A percentile compares a stretch with the other conserved stretches of the same genome.
phyloP scores from a whole-genome alignment of 2,888 invertebrate species.

The Dorcus parallelipipedus region DNA sequence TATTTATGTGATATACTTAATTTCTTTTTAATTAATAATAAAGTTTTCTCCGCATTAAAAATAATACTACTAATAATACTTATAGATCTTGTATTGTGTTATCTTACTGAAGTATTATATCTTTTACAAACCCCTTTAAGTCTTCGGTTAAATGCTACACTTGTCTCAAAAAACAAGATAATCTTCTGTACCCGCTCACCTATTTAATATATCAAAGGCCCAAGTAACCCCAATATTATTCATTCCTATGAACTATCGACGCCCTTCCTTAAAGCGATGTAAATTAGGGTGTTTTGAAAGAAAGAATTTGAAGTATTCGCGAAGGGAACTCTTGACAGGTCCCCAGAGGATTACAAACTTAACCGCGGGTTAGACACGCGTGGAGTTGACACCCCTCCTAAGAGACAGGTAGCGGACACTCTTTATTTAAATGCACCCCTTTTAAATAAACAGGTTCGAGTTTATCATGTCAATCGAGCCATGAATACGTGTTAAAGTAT shows the following conservation, averaged over 20 bases:
- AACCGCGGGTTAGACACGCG: slow-evolving; percentile 31
- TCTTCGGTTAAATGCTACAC: slow-evolving; percentile 14
- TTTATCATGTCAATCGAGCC: slow-evolving; percentile 21
- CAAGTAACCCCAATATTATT: slow-evolving; percentile 18
- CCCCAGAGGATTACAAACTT: slow-evolving; percentile 32
- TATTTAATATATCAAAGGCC: slow-evolving; percentile 17
- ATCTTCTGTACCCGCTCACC: slow-evolving; percentile 20
- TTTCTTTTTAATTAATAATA: no score
- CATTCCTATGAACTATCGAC: background rate
- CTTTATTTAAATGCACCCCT: slow-evolving; percentile 28
- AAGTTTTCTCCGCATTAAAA: no score
- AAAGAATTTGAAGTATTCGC: slow-evolving; percentile 34
- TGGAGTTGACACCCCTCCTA: slow-evolving; percentile 11
- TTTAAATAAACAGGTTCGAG: slow-evolving; percentile 13
- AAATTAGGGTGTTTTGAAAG: slow-evolving; percentile 29
- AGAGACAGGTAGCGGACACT: slow-evolving; percentile 23
- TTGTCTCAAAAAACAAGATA: slow-evolving; percentile 17
- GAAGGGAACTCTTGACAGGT: slow-evolving; percentile 29
- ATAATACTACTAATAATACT: no score
- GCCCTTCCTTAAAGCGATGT: slow-evolving; percentile 29
- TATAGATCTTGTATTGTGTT: no score
- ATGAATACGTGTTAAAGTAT: slow-evolving; percentile 16
- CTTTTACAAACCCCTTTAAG: no score
- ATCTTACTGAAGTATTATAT: no score
- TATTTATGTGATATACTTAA: no score